Evolutionary conservation across 1,140 invertebrate species (phyloP).

Genomic region (Pogonomyrmex californicus): DNA sequence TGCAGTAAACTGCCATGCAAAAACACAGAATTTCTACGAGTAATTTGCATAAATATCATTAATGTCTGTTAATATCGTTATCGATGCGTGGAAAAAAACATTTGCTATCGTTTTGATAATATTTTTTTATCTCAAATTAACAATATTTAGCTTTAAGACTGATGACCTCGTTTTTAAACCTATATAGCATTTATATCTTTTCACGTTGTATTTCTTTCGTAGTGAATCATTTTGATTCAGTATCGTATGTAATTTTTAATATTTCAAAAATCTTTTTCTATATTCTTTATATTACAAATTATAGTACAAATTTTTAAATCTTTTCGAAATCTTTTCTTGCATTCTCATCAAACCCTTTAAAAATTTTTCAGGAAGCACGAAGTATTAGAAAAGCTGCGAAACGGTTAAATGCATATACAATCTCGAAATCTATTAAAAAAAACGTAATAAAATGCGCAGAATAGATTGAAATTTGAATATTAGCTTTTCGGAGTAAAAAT

Average conservation of each 20-base stretch:
- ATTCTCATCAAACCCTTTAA: not conserved
- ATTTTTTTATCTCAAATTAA: not conserved
- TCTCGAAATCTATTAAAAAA: not conserved
- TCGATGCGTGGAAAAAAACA: not conserved
- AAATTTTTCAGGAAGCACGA: constrained; percentile 5
- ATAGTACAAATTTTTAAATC: not conserved
- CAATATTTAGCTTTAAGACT: not conserved
- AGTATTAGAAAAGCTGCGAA: not conserved
- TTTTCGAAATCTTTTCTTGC: not conserved
- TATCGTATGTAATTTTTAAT: not conserved
- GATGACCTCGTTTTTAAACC: not conserved
- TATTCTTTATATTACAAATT: not conserved
- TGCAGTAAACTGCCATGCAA: not conserved
- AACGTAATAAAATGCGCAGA: not conserved
- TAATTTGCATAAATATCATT: constrained; percentile 17
- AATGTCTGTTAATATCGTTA: constrained; percentile 28
- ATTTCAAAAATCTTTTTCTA: not conserved
- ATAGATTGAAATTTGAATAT: not conserved
- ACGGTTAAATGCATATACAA: not conserved
- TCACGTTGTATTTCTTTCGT: not conserved
- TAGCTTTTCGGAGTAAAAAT: not conserved
- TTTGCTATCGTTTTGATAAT: not conserved
- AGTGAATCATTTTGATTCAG: constrained; percentile 9
- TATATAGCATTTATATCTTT: not conserved
- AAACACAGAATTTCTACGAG: not conserved